phyloP scores from a whole-genome alignment of 2,888 invertebrate species.

The Candidula unifasciata region DNA sequence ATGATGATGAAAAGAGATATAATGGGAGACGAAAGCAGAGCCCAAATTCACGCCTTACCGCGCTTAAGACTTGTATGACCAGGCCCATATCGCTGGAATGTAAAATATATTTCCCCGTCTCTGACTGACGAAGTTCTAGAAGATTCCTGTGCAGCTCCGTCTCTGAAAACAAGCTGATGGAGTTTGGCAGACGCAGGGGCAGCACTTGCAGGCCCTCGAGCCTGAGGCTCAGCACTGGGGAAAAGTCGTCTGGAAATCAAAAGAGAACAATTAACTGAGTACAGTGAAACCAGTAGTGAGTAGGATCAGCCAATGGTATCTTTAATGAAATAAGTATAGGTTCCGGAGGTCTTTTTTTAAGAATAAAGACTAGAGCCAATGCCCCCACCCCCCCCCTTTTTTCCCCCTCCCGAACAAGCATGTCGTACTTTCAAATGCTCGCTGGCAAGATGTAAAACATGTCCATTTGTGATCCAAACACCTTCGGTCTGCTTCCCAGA shows the following conservation, averaged over 20 bases:
- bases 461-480: too few relatives aligned
- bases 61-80: constrained; percentile 63
- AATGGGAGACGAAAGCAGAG: not conserved
- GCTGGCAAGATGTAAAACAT: too few relatives aligned
- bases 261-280: not conserved
- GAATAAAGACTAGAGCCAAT: too few relatives aligned
- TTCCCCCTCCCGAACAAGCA: too few relatives aligned
- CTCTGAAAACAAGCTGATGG: constrained; percentile 58
- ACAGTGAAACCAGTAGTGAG: not conserved
- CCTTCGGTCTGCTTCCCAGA: too few relatives aligned
- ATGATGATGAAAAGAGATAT: too few relatives aligned
- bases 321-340: not conserved
- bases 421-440: too few relatives aligned
- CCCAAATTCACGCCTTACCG: constrained; percentile 56
- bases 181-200: constrained; percentile 67
- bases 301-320: not conserved
- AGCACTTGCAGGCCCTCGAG: constrained; percentile 62
- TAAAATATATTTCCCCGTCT: constrained; percentile 66
- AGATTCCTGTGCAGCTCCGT: constrained; percentile 64
- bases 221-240: constrained; percentile 66
- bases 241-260: constrained; percentile 66
- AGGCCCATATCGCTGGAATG: constrained; percentile 68
- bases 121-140: constrained; percentile 64
- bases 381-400: too few relatives aligned
- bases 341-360: too few relatives aligned